Conservation (phyloP, 2,797 vertebrate species). For the Parauchenoglanis punctatus region DNA sequence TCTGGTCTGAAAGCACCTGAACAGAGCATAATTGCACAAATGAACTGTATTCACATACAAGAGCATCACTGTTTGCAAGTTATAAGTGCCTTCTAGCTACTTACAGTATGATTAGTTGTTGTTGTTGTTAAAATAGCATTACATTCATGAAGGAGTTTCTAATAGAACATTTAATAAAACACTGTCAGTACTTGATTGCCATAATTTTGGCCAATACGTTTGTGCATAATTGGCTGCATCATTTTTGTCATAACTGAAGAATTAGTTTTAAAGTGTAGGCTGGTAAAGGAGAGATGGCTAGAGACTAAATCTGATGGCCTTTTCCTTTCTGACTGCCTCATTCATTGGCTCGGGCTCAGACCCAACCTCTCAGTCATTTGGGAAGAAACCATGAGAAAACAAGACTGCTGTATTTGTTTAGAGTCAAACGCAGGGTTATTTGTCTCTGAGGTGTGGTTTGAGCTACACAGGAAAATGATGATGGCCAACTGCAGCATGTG, state of each 20-base stretch:
- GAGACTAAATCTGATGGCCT: not conserved
- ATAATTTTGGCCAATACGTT: not conserved
- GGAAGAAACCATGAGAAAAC: conserved; percentile 5
- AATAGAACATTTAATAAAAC: not conserved
- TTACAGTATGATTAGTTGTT: not conserved
- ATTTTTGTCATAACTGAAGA: not conserved
- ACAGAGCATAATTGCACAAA: not conserved
- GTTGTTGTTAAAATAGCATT: not conserved
- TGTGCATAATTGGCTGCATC: not conserved
- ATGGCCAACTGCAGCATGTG: conserved; percentile 36
- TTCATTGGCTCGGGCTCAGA: conserved; percentile 14
- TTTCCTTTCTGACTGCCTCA: not conserved
- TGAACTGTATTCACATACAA: not conserved
- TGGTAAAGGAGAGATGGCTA: not conserved
- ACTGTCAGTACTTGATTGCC: not conserved
- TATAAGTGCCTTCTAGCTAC: not conserved
- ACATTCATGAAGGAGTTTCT: not conserved
- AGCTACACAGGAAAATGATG: conserved; percentile 36
- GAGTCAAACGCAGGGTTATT: conserved; percentile 27
- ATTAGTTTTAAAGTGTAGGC: not conserved
- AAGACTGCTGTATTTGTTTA: conserved; percentile 29
- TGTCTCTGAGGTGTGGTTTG: conserved; percentile 44
- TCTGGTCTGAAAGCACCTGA: too few relatives aligned
- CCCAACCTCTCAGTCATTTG: not conserved
- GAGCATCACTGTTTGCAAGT: not conserved